Base-by-base conservation (phyloP, 2,888 invertebrate species). In the Xanthia icteritia region DNA sequence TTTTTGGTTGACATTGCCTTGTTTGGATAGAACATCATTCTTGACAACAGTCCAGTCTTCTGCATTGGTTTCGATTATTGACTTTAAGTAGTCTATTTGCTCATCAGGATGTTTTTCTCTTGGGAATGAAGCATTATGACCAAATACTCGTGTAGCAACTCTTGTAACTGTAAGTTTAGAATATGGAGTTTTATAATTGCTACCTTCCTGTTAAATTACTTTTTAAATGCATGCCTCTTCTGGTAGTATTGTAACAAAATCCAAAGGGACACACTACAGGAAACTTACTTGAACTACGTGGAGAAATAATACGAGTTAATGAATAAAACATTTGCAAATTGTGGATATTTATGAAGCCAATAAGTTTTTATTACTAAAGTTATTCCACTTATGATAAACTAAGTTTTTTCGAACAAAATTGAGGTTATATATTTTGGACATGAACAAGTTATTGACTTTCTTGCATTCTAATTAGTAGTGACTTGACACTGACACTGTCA, bases 31-130 rank as follows among this genome's bases (percentile, higher is more conserved):
- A 65, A 97, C 86, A 80, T 94, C 91, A 54, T 93, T 89, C 90
- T 97, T 97, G 31, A 97, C 84, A 63, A 85, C 72, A 6, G 88
- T 77, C 97, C 97, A 97, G 77, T 96, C 95, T 88, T 87, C 77
- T 23, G 84, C 81, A 54, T 87, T 89, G n/a, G 84, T 90, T 64
- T 90, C 89, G 70, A 91, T 63, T 20, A 89, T 88, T 27, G 92
- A 88, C 81, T 92, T 93, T 20, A 96, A 74, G 79, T 93, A 94
- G 20, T 94, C 91, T 42, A 94, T 82, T 90, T 96, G 95, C 23
- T 93, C 91, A 45, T 82, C 81, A 4, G 15, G 51, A 11, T 73
- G 54, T 31, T 58, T 75, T 63, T 83, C 81, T 36, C 70, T 83
- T 31, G 36, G 31, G 8, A 60, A 70, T 54, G 80, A 60, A 56